Base-by-base conservation (phyloP, 2,113 vertebrate species). In the Ictalurus punctatus region DNA sequence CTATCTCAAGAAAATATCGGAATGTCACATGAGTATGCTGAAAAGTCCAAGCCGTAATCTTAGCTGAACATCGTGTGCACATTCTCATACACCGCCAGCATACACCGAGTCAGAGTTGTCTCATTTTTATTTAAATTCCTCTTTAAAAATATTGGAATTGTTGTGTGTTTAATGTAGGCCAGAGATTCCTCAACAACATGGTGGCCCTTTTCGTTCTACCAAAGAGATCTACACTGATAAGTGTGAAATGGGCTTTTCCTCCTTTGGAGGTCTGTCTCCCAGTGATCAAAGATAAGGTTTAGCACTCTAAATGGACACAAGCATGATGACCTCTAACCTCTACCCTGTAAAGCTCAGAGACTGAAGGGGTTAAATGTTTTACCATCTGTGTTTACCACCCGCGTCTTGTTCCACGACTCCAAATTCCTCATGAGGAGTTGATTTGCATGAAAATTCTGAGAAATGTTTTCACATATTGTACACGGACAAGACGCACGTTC, bases 341-440 rank as follows among this genome's bases (percentile, higher is more conserved):
- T 27, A 25, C 13, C 48, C 1, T 73, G 13, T 56, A 23, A 71
- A 34, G 27, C 65, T 76, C 37, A 44, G 30, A 76, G 34, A 52
- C 30, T 25, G 78, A 34, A 80, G 40, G 67, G 58, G 59, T 85
- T 59, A 30, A 71, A 87, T 40, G 61, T 52, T 37, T 83, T 56
- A 6, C 76, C 76, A 52, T n/a, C 78, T 69, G 86, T 40, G 78
- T 71, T 61, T 52, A 5, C 74, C 74, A 52, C 16, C 78, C 56
- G 86, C 19, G 63, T 71, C 78, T 65, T 9, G 23, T 80, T 79
- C 59, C 79, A 63, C 63, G 69, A 79, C 54, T 79, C 81, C n/a
- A 58, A 87, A 40, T 85, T 73, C 73, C 59, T 86, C 90, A 89
- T 87, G 81, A 91, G 81, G 90, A 89, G 37, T 34, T 84, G 21